Evolutionary conservation across 1,140 invertebrate genomes (phyloP).

Genomic region (Temnothorax longispinosus): DNA sequence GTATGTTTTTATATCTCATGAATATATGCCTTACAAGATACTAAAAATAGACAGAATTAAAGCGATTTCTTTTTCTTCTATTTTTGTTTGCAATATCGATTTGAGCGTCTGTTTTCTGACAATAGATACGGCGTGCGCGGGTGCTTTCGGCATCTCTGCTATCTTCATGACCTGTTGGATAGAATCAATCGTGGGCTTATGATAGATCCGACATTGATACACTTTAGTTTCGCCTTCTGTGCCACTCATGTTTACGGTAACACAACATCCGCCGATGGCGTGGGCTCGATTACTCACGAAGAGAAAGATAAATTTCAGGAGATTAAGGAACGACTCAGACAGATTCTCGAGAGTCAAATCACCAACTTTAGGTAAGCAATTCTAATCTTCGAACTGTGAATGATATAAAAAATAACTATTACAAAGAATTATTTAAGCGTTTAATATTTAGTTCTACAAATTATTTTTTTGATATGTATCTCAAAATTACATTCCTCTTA

Average conservation of each 20-base stretch:
- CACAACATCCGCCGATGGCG: conserved; percentile 95
- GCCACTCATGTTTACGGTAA: conserved; percentile 98
- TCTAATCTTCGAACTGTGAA: background rate
- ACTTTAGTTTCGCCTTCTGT: conserved; percentile 99
- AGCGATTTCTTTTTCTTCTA: background rate
- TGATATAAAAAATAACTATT: background rate
- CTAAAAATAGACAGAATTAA: background rate
- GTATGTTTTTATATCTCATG: background rate
- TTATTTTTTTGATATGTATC: background rate
- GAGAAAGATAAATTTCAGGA: conserved; percentile 99
- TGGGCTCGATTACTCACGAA: conserved; percentile 98
- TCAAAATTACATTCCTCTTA: background rate
- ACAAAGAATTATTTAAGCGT: background rate
- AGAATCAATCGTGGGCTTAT: conserved; percentile 97
- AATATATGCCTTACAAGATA: background rate
- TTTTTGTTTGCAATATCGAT: background rate
- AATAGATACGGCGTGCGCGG: conserved; percentile 96
- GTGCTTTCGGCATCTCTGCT: conserved; percentile 98
- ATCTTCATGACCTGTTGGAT: conserved; percentile 98
- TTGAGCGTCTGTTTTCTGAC: conserved; percentile 15
- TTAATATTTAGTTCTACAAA: background rate
- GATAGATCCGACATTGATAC: conserved; percentile 99
- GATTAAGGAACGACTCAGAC: conserved; percentile 97
- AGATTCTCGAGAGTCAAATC: conserved; percentile 98
- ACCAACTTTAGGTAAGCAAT: conserved; percentile 96